phyloP scores from a whole-genome alignment of 1,140 invertebrate genomes.

The Drosophila fuyamai region DNA sequence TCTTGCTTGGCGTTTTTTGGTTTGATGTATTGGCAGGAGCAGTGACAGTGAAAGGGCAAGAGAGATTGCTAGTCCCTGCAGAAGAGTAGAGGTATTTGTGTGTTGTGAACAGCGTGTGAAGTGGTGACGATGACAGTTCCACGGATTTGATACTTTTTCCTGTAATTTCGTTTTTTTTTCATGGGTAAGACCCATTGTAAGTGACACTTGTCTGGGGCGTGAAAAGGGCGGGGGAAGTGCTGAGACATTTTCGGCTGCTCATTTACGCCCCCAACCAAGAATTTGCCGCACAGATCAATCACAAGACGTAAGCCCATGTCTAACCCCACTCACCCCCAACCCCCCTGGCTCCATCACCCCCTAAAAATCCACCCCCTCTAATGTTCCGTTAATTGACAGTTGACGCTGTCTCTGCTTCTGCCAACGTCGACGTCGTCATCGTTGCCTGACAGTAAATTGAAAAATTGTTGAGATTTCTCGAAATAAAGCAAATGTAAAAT shows the following conservation, averaged over 20 bases:
- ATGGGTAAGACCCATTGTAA: slow-evolving; percentile 68
- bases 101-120: slow-evolving; percentile 40
- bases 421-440: slow-evolving; percentile 43
- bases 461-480: slow-evolving; percentile 72
- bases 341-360: neutral
- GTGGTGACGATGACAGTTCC: slow-evolving; percentile 40
- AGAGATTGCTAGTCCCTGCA: slow-evolving; percentile 28
- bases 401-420: slow-evolving; percentile 37
- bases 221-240: slow-evolving; percentile 6
- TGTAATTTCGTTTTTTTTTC: slow-evolving; percentile 12
- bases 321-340: slow-evolving; percentile 13
- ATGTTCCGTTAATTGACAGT: slow-evolving; percentile 70
- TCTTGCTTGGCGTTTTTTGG: neutral
- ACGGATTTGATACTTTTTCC: slow-evolving; percentile 34
- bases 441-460: slow-evolving; percentile 73
- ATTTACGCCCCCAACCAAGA: slow-evolving; percentile 49
- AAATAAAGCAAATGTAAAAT: slow-evolving; percentile 48
- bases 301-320: slow-evolving; percentile 34
- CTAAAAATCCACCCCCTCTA: slow-evolving; percentile 41
- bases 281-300: slow-evolving; percentile 51
- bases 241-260: slow-evolving; percentile 43
- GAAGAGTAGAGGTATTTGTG: slow-evolving; percentile 1
- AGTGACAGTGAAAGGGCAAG: slow-evolving; percentile 18
- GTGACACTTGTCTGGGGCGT: slow-evolving; percentile 58
- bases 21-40: slow-evolving; percentile 76